Conservation (phyloP, 2,888 invertebrate genomes). For the Gari tellinella region DNA sequence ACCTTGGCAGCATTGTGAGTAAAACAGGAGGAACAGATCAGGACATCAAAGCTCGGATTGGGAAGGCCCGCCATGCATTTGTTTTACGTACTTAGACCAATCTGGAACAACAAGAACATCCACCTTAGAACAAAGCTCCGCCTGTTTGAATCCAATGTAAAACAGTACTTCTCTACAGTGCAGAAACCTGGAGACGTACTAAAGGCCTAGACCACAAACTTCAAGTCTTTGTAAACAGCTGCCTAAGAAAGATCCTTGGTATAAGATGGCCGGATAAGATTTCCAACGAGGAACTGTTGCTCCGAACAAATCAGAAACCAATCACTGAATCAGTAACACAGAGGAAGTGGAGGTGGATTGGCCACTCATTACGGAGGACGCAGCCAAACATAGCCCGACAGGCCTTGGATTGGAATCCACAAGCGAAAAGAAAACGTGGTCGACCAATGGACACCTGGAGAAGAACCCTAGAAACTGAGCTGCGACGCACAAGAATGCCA, state of each 20-base stretch:
- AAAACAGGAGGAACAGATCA: no score
- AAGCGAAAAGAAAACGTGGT: constrained; percentile 8
- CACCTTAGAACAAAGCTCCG: constrained; percentile 6
- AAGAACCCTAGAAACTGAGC: not conserved
- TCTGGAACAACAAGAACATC: constrained; percentile 4
- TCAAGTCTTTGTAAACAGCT: constrained; percentile 14
- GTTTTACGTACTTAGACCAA: not conserved
- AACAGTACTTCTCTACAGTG: constrained; percentile 2
- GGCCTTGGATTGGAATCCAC: constrained; percentile 23
- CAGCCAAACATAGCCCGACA: constrained; percentile 18
- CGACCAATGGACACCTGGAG: constrained; percentile 2
- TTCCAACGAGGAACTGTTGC: constrained; percentile 7
- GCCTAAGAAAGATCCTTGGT: constrained; percentile 4
- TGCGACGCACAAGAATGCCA: no score
- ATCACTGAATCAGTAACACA: constrained; percentile 2
- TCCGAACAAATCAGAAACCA: constrained; percentile 1
- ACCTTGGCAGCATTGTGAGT: no score
- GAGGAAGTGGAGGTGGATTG: constrained; percentile 19
- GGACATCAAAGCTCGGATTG: no score
- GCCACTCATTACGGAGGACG: constrained; percentile 14
- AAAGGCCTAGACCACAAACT: constrained; percentile 3
- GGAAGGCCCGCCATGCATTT: no score
- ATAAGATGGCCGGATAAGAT: constrained; percentile 11
- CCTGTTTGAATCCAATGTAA: not conserved
- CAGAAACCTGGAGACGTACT: constrained; percentile 10